A percentile compares a stretch with the other conserved stretches of the same genome.
These are phyloP conservation scores for Pterophyllum scalare DNA, from an alignment of 2,113 vertebrate genomes.

Conservation along the genomic window DNA sequence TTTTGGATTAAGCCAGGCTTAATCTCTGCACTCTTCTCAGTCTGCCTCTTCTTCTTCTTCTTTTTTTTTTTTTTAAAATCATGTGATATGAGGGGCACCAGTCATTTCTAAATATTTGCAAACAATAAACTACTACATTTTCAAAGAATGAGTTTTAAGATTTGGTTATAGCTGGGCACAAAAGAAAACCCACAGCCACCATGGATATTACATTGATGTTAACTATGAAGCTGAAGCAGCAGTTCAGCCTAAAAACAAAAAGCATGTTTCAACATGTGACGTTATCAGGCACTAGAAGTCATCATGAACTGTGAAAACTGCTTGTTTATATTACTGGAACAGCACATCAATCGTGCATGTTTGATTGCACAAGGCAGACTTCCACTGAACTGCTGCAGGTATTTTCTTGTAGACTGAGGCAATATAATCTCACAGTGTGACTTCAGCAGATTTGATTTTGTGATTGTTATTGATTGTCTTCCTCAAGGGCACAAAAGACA, in stretches of 20 bases:
- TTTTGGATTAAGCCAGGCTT: no score
- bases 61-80: no score
- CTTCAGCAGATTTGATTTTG: neutral
- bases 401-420: neutral
- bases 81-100: neutral
- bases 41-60: no score
- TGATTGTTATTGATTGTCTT: neutral
- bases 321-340: neutral
- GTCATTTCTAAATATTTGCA: neutral
- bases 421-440: neutral
- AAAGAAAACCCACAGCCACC: neutral
- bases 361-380: neutral
- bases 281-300: neutral
- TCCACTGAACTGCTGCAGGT: neutral
- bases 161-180: neutral
- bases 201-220: neutral
- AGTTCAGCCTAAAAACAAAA: slow-evolving; percentile 6
- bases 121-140: neutral
- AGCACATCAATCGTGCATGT: neutral
- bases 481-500: neutral
- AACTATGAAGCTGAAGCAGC: neutral
- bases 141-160: neutral
- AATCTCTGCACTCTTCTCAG: no score
- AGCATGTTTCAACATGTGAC: neutral
- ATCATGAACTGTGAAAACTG: neutral